Conservation (phyloP, 1,140 invertebrate genomes). For the Antheraea pernyi region DNA sequence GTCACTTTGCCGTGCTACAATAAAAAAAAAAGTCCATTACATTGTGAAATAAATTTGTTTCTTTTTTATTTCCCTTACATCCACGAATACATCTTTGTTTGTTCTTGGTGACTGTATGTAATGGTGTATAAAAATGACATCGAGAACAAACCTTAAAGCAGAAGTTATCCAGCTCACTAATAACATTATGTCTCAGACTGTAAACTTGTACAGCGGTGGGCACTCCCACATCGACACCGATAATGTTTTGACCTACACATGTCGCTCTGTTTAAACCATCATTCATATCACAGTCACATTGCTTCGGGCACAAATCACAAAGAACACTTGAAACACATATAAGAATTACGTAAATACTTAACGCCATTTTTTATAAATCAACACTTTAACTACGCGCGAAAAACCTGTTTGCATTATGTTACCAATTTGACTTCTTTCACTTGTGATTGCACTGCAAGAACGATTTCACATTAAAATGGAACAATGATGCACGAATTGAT, state of each 20-base stretch:
- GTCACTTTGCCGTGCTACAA: too few species aligned
- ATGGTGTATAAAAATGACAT: neutral
- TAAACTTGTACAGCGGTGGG: constrained; percentile 73
- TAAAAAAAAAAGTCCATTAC: too few species aligned
- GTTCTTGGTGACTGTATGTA: neutral
- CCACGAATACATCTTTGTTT: too few species aligned
- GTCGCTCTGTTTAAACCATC: constrained; percentile 70
- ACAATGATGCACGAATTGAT: constrained; percentile 49
- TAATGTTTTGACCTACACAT: constrained; percentile 74
- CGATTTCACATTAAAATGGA: constrained; percentile 48
- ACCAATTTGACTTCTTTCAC: constrained; percentile 7
- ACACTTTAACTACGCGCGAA: constrained; percentile 19
- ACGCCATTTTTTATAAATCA: constrained; percentile 43
- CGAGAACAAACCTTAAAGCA: constrained; percentile 71
- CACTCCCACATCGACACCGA: constrained; percentile 70
- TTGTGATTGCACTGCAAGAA: constrained; percentile 35
- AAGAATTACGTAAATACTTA: constrained; percentile 40
- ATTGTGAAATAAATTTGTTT: too few species aligned
- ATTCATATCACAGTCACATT: constrained; percentile 77
- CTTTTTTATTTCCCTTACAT: too few species aligned
- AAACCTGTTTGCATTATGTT: constrained; percentile 36
- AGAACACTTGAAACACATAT: constrained; percentile 27
- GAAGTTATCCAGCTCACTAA: constrained; percentile 74
- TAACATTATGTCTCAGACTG: constrained; percentile 72
- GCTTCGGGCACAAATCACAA: constrained; percentile 65